Percentiles rank a stretch among this genome's conserved stretches.
Evolutionary conservation across 2,797 vertebrate species (phyloP).

Genomic region (Paedocypris micromegethes): DNA sequence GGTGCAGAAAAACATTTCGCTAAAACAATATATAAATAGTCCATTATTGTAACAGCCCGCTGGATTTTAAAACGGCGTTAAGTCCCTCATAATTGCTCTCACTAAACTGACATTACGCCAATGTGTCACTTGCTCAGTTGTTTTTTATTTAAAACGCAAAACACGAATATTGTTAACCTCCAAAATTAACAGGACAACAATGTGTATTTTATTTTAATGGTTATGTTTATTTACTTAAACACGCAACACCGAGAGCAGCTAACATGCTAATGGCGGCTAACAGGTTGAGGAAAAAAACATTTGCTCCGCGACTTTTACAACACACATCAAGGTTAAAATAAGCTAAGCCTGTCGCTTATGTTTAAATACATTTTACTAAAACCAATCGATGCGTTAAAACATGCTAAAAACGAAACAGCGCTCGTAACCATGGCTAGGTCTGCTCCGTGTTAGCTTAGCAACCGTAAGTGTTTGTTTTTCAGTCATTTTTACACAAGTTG

Average conservation of each 20-base stretch:
- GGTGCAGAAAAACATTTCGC: background rate
- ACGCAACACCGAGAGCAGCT: constrained; percentile 19
- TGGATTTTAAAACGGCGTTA: background rate
- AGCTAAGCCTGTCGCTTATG: background rate
- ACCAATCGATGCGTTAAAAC: no score
- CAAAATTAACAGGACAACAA: background rate
- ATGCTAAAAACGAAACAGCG: background rate
- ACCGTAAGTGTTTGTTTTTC: constrained; percentile 33
- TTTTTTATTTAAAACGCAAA: background rate
- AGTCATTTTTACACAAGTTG: constrained; percentile 17
- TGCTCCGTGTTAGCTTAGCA: constrained; percentile 13
- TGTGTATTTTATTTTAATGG: background rate
- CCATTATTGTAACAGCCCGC: background rate
- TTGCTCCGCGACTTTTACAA: background rate
- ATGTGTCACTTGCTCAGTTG: background rate
- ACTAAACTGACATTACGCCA: constrained; percentile 2
- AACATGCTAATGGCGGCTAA: constrained; percentile 8
- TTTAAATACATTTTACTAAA: background rate
- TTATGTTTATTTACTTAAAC: constrained; percentile 3
- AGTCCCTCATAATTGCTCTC: constrained; percentile 17
- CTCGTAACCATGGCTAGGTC: background rate
- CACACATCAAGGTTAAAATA: background rate
- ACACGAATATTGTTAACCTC: no score
- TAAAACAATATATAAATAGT: constrained; percentile 6
- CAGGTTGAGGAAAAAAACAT: background rate